A percentile compares a stretch with the other conserved stretches of the same genome.
Conservation (phyloP, 1,140 invertebrate genomes). For the Bombus balteatus region DNA sequence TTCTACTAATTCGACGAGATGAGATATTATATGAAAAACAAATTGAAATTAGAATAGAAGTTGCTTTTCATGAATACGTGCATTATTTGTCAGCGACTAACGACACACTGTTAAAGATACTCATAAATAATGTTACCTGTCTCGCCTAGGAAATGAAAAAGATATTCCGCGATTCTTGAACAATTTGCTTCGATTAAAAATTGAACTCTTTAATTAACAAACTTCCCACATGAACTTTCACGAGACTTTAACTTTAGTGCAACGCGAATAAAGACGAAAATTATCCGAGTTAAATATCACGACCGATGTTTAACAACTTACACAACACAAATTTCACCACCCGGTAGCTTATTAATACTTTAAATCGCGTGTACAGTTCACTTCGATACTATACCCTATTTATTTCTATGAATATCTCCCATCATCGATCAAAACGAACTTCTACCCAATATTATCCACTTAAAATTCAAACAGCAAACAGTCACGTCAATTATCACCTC, state of each 20-base stretch:
- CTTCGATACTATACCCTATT: too few species aligned
- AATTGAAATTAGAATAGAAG: neutral
- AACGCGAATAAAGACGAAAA: too few species aligned
- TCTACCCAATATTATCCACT: too few species aligned
- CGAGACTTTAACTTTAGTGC: neutral
- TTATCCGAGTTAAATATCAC: neutral
- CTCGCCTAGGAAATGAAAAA: neutral
- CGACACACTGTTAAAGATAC: neutral
- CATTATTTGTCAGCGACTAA: neutral
- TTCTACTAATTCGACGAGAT: neutral
- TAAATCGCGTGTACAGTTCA: neutral
- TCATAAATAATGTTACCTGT: neutral
- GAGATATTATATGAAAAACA: neutral
- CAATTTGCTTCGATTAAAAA: neutral
- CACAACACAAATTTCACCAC: neutral
- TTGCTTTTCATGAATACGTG: neutral
- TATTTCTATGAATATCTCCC: too few species aligned
- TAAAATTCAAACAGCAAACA: too few species aligned
- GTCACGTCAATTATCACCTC: neutral
- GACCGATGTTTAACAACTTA: too few species aligned
- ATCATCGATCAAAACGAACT: neutral
- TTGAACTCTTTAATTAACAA: neutral
- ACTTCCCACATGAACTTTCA: neutral
- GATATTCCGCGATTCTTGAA: neutral
- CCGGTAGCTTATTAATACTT: neutral